Percentiles rank a stretch among this genome's conserved stretches.
Evolutionary conservation across 2,113 vertebrate genomes (phyloP).

Genomic region (Tautogolabrus adspersus): DNA sequence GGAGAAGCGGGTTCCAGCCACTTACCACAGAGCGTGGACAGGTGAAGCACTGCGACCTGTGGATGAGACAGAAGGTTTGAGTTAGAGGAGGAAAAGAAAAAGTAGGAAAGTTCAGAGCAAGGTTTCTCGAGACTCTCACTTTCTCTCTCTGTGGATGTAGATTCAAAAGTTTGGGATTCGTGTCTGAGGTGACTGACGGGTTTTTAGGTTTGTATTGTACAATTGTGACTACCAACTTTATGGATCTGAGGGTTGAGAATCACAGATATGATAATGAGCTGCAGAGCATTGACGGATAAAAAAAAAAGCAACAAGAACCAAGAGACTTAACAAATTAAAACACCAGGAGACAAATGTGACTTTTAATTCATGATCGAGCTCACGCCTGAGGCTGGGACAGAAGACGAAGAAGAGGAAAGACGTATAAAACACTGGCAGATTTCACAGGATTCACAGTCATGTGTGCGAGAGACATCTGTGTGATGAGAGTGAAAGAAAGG

Average conservation of each 20-base stretch:
- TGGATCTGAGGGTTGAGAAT: slow-evolving; percentile 30
- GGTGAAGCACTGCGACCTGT: slow-evolving; percentile 45
- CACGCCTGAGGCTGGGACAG: slow-evolving; percentile 41
- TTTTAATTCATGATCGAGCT: slow-evolving; percentile 46
- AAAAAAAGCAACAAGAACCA: slow-evolving; percentile 38
- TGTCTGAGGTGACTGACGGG: slow-evolving; percentile 33
- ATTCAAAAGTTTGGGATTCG: slow-evolving; percentile 17
- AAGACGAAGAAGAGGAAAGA: slow-evolving; percentile 30
- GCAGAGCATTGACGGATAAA: slow-evolving; percentile 19
- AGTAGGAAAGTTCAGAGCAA: slow-evolving; percentile 32
- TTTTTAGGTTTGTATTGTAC: slow-evolving; percentile 24
- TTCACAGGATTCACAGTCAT: slow-evolving; percentile 45
- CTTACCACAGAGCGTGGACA: slow-evolving; percentile 50
- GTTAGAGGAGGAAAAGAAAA: slow-evolving; percentile 29
- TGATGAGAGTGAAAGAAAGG: slow-evolving; percentile 25
- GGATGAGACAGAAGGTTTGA: slow-evolving; percentile 43
- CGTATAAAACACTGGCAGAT: slow-evolving; percentile 36
- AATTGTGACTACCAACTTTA: slow-evolving; percentile 14
- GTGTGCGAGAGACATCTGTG: slow-evolving; percentile 38
- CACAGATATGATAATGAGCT: slow-evolving; percentile 18
- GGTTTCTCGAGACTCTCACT: neutral
- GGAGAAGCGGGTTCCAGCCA: slow-evolving; percentile 34
- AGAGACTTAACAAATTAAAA: slow-evolving; percentile 58
- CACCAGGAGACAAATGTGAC: slow-evolving; percentile 49
- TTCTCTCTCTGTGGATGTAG: neutral